Evolutionary conservation across 2,797 vertebrate species (phyloP).

Genomic region (Lutjanus argentimaculatus): DNA sequence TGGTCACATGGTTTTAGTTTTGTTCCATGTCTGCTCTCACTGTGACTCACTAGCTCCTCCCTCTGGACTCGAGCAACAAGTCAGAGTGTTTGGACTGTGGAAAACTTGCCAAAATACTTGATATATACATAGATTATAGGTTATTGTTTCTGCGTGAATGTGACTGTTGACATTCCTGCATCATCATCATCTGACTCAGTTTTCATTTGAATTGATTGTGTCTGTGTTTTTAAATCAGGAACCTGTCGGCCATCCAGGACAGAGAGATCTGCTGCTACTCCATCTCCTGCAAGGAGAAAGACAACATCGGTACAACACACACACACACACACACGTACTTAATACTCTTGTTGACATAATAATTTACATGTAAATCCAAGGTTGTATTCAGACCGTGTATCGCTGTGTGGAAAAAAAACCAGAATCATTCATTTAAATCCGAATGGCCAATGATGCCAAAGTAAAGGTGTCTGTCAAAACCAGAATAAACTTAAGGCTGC

Average conservation of each 20-base stretch:
- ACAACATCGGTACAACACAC: conserved; percentile 86
- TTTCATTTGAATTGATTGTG: neutral
- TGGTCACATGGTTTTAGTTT: neutral
- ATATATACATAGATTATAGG: too few species aligned
- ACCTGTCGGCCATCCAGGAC: conserved; percentile 91
- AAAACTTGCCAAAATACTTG: too few species aligned
- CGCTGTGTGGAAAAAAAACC: too few species aligned
- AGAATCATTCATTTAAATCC: too few species aligned
- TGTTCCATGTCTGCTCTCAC: neutral
- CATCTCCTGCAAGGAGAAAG: conserved; percentile 98
- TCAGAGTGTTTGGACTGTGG: too few species aligned
- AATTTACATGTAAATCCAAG: neutral
- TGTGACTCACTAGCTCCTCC: neutral
- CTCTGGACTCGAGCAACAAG: neutral
- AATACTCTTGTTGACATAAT: neutral
- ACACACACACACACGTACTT: conserved; percentile 22
- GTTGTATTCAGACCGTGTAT: neutral
- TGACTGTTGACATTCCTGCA: neutral
- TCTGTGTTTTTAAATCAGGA: conserved; percentile 72
- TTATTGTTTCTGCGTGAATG: neutral
- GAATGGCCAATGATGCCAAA: too few species aligned
- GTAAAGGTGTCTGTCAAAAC: too few species aligned
- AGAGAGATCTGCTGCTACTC: conserved; percentile 92
- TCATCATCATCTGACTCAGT: neutral
- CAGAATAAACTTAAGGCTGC: too few species aligned